Conservation (phyloP, 2,113 vertebrate species). For the Nerophis ophidion region DNA sequence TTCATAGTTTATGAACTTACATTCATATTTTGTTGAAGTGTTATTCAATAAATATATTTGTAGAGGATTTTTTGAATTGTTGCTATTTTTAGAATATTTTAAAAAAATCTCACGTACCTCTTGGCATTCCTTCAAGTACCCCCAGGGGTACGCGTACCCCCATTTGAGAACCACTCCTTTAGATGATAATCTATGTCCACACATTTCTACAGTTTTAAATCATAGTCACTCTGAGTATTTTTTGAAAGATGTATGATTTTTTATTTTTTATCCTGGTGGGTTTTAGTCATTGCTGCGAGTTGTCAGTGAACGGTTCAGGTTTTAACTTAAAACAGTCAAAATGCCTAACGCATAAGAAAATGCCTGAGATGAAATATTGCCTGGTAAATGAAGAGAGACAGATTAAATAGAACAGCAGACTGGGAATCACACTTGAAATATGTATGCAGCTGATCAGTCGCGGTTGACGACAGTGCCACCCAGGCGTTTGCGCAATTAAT, state of each 20-base stretch:
- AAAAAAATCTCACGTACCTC: too few relatives aligned
- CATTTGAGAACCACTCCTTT: too few relatives aligned
- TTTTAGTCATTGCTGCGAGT: too few relatives aligned
- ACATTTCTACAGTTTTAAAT: background rate
- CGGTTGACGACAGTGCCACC: constrained; percentile 66
- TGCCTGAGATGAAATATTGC: constrained; percentile 14
- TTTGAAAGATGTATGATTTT: constrained; percentile 13
- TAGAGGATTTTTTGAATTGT: too few relatives aligned
- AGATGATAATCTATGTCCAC: background rate
- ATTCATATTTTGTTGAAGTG: too few relatives aligned
- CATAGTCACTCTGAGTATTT: background rate
- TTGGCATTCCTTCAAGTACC: too few relatives aligned
- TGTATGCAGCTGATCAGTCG: constrained; percentile 57
- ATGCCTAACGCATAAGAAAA: constrained; percentile 10
- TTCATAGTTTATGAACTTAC: too few relatives aligned
- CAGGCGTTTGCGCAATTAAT: constrained; percentile 63
- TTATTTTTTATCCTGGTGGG: background rate
- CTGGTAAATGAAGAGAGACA: constrained; percentile 34
- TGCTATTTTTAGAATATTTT: too few relatives aligned
- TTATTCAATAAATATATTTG: too few relatives aligned
- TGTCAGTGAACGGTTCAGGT: constrained; percentile 7
- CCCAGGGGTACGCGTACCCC: too few relatives aligned
- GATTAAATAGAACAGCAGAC: constrained; percentile 25
- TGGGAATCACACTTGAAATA: constrained; percentile 43
- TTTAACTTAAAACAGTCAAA: constrained; percentile 4